Percentiles rank a stretch among this genome's conserved stretches.
phyloP scores from a whole-genome alignment of 2,113 vertebrate genomes.

The Myrmecobius fasciatus region DNA sequence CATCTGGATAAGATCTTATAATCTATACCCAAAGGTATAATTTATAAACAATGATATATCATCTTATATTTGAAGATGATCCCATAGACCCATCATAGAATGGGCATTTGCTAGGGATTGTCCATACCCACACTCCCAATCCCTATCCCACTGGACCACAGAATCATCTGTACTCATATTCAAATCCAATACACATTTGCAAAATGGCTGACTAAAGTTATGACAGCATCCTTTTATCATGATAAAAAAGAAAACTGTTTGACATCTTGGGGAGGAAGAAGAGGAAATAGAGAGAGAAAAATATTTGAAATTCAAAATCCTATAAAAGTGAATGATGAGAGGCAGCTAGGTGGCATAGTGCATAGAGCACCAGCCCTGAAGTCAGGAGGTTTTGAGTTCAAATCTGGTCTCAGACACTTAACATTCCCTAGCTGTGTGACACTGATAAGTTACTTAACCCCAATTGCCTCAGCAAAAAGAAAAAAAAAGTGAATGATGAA shows the following conservation, averaged over 20 bases:
- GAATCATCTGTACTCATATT: neutral
- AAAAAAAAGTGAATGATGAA: too few species aligned
- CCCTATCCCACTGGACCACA: neutral
- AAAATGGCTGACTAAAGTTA: neutral
- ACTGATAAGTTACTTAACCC: too few species aligned
- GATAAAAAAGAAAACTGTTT: neutral
- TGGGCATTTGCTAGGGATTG: neutral
- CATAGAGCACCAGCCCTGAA: too few species aligned
- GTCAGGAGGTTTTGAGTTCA: too few species aligned
- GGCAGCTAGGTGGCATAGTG: too few species aligned
- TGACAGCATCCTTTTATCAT: neutral
- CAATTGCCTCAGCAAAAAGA: too few species aligned
- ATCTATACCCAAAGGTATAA: neutral
- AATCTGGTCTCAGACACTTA: too few species aligned
- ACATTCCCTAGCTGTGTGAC: too few species aligned
- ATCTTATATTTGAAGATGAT: neutral
- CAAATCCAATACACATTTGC: neutral
- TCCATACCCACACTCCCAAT: neutral
- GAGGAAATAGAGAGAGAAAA: too few species aligned
- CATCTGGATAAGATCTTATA: neutral
- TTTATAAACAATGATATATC: neutral
- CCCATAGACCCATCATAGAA: neutral
- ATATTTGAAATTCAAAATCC: too few species aligned
- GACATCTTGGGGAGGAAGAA: too few species aligned
- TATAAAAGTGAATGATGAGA: too few species aligned